Evolutionary conservation across 1,140 invertebrate genomes (phyloP), one percentile per base, ranked within the genome.

Genomic region (Aphelenchoides avenae): DNA sequence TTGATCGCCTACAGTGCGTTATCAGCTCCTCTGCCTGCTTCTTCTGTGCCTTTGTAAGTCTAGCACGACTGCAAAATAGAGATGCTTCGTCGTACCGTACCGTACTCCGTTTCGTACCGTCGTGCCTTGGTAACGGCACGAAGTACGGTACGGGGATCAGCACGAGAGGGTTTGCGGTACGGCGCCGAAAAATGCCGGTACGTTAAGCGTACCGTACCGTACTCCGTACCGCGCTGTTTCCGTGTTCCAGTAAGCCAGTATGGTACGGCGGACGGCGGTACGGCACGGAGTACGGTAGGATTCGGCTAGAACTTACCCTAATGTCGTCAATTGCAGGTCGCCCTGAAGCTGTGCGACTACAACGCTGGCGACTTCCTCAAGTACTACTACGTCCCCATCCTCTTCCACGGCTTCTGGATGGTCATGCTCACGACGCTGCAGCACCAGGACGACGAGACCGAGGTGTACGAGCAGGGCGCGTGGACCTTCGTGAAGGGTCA

Each of bases 361-460:
- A 57, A 57, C 34, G 42, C 76, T 20, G 69, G 62, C 33, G 51
- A 52, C 4, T 59, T 76, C 13, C 34, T 75, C 30, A 66, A 70
- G 37, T 77, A 76, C 61, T 79, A 78, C 51, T 47, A 76, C 9
- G 59, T 77, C 27, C 78, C 78, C 6, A 52, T 71, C 15, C 57
- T 76, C 15, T 64, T 77, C 41, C 78, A 78, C 57, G 39, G 39
- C 3, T 68, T 60, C 26, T 55, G 52, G 52, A 40, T 55, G 22
- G 61, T 40, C 31, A 72, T 79, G 50, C 71, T 80, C 30, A 80
- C 78, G 4, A 79, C 79, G 46, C 69, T 80, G 6, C 78, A 80
- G 49, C 78, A 79, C 66, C 71, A 66, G 15, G 71, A 72, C 39
- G 71, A 51, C 1, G 69, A 74, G 22, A 70, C 77, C 36, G 69